Percentiles rank a stretch among this genome's conserved stretches.
phyloP scores from a whole-genome alignment of 2,797 vertebrate genomes.

The Mus spretus region DNA sequence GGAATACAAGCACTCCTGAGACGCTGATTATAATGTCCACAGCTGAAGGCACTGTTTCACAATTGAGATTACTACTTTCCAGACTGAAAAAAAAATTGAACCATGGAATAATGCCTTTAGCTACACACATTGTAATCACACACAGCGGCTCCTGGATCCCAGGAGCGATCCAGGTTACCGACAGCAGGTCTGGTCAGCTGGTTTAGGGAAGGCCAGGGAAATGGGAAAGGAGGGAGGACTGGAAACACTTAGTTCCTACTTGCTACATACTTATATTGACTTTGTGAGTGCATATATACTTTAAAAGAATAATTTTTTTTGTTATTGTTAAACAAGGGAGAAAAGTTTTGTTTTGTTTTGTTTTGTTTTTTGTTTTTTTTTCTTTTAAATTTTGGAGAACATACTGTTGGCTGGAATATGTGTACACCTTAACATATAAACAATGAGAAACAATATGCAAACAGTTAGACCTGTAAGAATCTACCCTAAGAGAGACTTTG shows the following conservation, averaged over 20 bases:
- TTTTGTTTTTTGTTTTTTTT: not conserved
- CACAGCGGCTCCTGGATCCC: conserved; percentile 73
- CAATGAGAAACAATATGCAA: not conserved
- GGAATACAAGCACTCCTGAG: conserved; percentile 81
- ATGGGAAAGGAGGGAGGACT: not conserved
- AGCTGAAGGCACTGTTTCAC: conserved; percentile 86
- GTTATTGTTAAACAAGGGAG: conserved; percentile 15
- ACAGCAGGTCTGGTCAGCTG: conserved; percentile 46
- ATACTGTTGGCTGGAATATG: not conserved
- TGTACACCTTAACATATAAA: not conserved
- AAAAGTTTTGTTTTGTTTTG: not conserved
- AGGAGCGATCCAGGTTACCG: conserved; percentile 63
- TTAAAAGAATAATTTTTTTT: conserved; percentile 11
- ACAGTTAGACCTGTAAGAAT: not conserved
- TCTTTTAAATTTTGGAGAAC: not conserved
- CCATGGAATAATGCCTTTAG: conserved; percentile 81
- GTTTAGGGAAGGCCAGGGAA: conserved; percentile 31
- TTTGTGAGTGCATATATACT: conserved; percentile 12
- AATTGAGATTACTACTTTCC: conserved; percentile 82
- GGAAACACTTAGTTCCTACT: conserved; percentile 35
- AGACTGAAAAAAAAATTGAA: conserved; percentile 75
- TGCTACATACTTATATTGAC: not conserved
- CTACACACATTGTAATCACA: conserved; percentile 82
- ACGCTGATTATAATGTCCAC: conserved; percentile 84
- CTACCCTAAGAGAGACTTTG: conserved; percentile 31